Base-by-base conservation (phyloP, 2,888 invertebrate species). In the Rhamnusium bicolor region DNA sequence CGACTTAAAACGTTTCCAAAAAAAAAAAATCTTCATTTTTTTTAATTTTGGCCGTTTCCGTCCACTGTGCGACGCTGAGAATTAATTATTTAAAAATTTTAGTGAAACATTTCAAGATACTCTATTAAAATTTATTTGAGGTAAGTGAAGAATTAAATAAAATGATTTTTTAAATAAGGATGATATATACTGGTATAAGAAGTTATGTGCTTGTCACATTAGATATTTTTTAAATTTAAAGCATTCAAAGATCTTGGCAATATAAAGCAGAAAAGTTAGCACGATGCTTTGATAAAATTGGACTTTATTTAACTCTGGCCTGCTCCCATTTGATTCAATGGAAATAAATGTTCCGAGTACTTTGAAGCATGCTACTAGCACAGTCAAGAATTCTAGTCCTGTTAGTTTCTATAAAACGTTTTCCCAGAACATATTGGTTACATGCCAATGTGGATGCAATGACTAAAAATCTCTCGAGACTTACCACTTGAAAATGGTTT, bases 261-360 rank as follows among this genome's bases (percentile, higher is more conserved):
- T 51, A 51, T 4, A 10, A 40, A 18, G 6, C 3, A 51, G 18
- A 40, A 40, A 19, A 19, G 51, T 51, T 8, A 7, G 12, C 16
- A 12, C 18, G 19, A 8, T 51, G 32, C n/a, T n/a, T n/a, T n/a
- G 32, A 58, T 58, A 58, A 58, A 58, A 24, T 29, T 58, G 32
- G 16, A 58, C 58, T 58, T 54, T 29, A 18, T 14, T 14, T 58
- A 58, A 27, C 27, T 58, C 58, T 32, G n/a, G 16, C 16, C 27
- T 1, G 18, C 58, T 32, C 32, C 7, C 8, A 24, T 54, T 54
- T 18, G 16, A 29, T 58, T 32, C 29, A 29, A 32, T 24, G 32
- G 32, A 58, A 27, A 58, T 58, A 58, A 58, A 58, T 58, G 58
- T 58, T 58, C 24, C 58, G 24, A 27, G 58, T 14, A 58, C 58